Conservation (phyloP, 2,113 vertebrate species). For the Zosterops pallidus region DNA sequence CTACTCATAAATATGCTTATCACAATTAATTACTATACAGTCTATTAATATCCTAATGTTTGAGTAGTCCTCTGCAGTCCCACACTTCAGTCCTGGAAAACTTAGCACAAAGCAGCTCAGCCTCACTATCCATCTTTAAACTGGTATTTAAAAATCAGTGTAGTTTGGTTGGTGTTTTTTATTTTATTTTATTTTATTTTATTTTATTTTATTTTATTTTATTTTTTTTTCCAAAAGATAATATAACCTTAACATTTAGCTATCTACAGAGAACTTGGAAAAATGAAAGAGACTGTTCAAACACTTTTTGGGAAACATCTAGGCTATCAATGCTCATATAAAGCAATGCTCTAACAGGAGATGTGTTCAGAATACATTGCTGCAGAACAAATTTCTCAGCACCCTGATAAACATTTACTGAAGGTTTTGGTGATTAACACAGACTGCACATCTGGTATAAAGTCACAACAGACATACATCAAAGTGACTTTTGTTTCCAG, state of each 20-base stretch:
- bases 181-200: too few species aligned
- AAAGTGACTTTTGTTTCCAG: conserved; percentile 37
- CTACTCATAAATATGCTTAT: neutral
- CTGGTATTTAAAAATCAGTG: neutral
- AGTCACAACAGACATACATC: conserved; percentile 15
- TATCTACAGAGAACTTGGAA: neutral
- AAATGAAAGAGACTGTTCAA: neutral
- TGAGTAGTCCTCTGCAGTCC: neutral
- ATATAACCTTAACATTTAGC: neutral
- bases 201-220: too few species aligned
- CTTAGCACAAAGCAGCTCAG: neutral
- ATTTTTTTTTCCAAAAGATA: neutral
- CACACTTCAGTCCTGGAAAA: neutral
- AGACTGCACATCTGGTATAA: conserved; percentile 10
- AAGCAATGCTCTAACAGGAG: neutral
- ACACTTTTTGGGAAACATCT: neutral
- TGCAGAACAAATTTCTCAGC: neutral
- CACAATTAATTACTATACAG: neutral
- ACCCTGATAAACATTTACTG: neutral
- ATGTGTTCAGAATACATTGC: neutral
- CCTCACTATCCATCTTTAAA: neutral
- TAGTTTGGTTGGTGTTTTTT: neutral
- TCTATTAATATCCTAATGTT: neutral
- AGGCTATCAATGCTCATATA: neutral
- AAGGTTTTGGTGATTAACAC: neutral